phyloP scores from a whole-genome alignment of 2,797 vertebrate species.

The Chaetophractus vellerosus region DNA sequence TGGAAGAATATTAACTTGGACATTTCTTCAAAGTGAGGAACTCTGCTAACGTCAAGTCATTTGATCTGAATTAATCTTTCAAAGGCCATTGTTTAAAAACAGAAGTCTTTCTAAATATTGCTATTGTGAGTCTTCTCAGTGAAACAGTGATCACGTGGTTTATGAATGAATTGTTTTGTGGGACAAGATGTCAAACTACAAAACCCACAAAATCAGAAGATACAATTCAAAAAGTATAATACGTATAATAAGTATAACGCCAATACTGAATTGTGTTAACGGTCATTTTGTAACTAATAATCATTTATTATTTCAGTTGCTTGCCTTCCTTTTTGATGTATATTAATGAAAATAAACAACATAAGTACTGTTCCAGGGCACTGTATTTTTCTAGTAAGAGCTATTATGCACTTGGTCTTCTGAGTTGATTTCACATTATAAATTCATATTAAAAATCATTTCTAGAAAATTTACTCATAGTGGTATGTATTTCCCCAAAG shows the following conservation, averaged over 20 bases:
- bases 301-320: background rate
- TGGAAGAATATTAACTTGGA: conserved; percentile 69
- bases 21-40: conserved; percentile 64
- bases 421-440: background rate
- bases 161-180: conserved; percentile 33
- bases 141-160: background rate
- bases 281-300: background rate
- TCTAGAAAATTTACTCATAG: background rate
- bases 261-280: background rate
- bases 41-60: conserved; percentile 22
- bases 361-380: background rate
- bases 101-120: background rate
- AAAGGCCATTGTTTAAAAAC: conserved; percentile 30
- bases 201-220: background rate
- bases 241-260: no score
- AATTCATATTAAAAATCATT: background rate
- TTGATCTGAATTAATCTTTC: background rate
- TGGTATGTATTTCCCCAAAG: background rate
- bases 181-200: background rate
- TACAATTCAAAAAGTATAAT: background rate
- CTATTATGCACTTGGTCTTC: background rate
- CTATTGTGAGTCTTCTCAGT: conserved; percentile 1
- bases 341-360: conserved; percentile 10
- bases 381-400: conserved; percentile 4
- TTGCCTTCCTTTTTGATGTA: background rate